Base-by-base conservation (phyloP, 2,797 vertebrate species). In the Hyperoplus lanceolatus region DNA sequence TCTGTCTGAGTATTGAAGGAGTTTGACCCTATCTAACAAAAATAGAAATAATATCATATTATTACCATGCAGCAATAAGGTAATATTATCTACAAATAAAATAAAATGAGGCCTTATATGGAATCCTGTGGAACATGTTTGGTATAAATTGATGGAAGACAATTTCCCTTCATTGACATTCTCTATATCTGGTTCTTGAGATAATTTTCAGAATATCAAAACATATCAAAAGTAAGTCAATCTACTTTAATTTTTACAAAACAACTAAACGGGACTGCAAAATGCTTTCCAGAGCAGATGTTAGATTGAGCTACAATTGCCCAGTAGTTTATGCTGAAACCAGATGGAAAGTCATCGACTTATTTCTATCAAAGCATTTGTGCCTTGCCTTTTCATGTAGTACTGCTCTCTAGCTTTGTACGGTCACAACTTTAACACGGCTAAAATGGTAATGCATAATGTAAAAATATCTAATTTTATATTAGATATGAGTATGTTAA, bases 351-450 rank as follows among this genome's bases (percentile, higher is more conserved):
- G 58, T 49, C 41, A 54, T 15, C 36, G 3, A 54, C 63, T 16
- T 16, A 73, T 77, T 68, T 69, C 38, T 50, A 55, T 73, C 55
- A 55, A 65, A 77, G 38, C 36, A 14, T 51, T 14, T 51, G n/a
- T 55, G 68, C 13, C 48, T 8, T 39, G 57, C 29, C 48, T 68
- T 73, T 48, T 70, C 41, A 66, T 46, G 61, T 75, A 66, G 49
- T 55, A 21, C 7, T 64, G 39, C 55, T 67, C 10, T 1, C 5
- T 16, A 9, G 55, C 14, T 48, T 14, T 38, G 11, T 43, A 7
- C 4, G 6, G 14, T 42, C 16, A 15, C 10, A 61, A 36, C 7
- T 61, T 56, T 5, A 46, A 13, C 6, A 8, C 11, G 18, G 15
- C 38, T 21, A 53, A 18, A 48, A 15, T 3, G 5, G 58, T 5